Base-by-base conservation (phyloP, 2,888 invertebrate genomes). In the Pseudococcus jackbeardsleyi region DNA sequence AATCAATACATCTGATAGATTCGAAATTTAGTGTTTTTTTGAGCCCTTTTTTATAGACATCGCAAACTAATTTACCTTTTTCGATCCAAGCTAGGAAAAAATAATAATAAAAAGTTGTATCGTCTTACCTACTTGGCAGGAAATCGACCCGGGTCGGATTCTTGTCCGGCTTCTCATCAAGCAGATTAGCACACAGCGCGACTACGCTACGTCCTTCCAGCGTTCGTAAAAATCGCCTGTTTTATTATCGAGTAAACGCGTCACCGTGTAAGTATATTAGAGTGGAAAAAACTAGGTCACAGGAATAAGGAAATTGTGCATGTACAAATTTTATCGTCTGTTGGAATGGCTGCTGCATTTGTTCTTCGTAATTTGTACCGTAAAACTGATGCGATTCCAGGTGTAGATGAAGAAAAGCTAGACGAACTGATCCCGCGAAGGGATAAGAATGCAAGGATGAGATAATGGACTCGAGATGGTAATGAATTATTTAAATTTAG, bases 131-230 rank as follows among this genome's bases (percentile, higher is more conserved):
- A 59, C 19, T 59, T 59, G 19, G 8, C 19, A 59, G 59, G 9
- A 59, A 59, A 59, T 59, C 19, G 19, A 59, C n/a, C n/a, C 19
- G 12, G 22, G 3, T 72, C 33, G 12, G 26, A 33, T 33, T 72
- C 22, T 72, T 72, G 68, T 72, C 68, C 26, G 68, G 68, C 68
- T 72, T 72, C 68, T 22, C 15, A 33, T 72, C 68, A 72, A 72
- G 68, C 33, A 72, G n/a, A 72, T 72, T 72, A 72, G 5, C 19
- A 59, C 5, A 5, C 26, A 33, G 26, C 3, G 3, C 26, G 26
- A 33, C 26, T 33, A 33, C 59, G 59, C 26, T 33, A 33, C 59
- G 59, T 59, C 59, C 59, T 59, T 59, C 59, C 59, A 59, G 59
- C n/a, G 59, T 59, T 59, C 19, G 59, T 59, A 59, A 59, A 59